Conservation (phyloP, 2,888 invertebrate genomes). For the Perithous albicinctus region DNA sequence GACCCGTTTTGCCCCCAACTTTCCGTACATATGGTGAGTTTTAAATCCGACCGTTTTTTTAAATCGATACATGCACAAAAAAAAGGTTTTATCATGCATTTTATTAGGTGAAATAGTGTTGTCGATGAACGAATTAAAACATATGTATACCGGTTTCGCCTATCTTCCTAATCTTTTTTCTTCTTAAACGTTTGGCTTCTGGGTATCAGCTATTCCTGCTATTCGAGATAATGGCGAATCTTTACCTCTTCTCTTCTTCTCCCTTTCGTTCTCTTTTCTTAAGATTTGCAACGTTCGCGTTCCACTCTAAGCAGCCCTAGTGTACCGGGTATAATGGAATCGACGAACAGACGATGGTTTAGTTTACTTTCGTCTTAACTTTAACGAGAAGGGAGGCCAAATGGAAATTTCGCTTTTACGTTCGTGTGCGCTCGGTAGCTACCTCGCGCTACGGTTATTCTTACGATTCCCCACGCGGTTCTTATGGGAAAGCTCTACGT, state of each 20-base stretch:
- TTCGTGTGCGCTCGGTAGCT: conserved; percentile 23
- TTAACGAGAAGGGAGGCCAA: conserved; percentile 70
- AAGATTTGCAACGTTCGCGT: conserved; percentile 51
- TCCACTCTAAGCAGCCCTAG: conserved; percentile 40
- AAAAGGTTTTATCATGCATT: too few species aligned
- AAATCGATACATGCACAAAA: too few species aligned
- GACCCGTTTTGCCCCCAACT: too few species aligned
- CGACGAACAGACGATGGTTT: conserved; percentile 71
- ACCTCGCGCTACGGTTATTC: conserved; percentile 56
- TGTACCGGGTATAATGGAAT: conserved; percentile 72
- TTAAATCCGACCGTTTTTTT: too few species aligned
- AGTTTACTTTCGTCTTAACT: conserved; percentile 71
- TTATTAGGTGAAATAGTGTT: too few species aligned
- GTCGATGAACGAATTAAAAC: conserved; percentile 43
- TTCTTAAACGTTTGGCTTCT: conserved; percentile 58
- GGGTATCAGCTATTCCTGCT: conserved; percentile 62
- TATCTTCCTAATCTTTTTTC: conserved; percentile 10
- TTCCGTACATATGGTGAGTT: too few species aligned
- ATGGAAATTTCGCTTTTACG: conserved; percentile 73
- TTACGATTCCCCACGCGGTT: conserved; percentile 56
- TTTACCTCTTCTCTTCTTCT: conserved; percentile 41
- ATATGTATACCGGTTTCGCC: not conserved
- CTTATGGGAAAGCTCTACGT: conserved; percentile 53
- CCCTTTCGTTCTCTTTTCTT: conserved; percentile 36
- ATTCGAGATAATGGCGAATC: conserved; percentile 69